Evolutionary conservation across 2,888 invertebrate genomes (phyloP).

Genomic region (Tinea semifulvella): DNA sequence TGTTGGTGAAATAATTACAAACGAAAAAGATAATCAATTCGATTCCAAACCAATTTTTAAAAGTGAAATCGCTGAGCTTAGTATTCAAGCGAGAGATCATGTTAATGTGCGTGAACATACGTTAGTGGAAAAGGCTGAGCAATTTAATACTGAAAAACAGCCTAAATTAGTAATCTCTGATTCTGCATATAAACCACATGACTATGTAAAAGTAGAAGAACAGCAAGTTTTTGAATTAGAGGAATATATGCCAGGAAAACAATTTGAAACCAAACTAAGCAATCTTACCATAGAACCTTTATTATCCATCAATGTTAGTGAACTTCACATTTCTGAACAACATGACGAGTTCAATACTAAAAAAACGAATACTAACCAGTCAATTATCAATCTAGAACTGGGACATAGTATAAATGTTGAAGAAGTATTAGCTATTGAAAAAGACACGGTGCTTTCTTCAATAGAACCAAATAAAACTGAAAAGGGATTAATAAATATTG

Average conservation of each 20-base stretch:
- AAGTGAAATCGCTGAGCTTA: conserved; percentile 40
- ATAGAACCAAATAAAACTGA: conserved; percentile 25
- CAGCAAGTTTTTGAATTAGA: conserved; percentile 32
- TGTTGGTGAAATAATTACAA: conserved; percentile 33
- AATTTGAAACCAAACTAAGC: conserved; percentile 25
- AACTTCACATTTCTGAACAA: conserved; percentile 54
- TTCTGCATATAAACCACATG: conserved; percentile 28
- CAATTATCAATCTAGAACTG: conserved; percentile 30
- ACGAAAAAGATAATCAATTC: conserved; percentile 33
- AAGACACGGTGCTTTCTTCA: conserved; percentile 27
- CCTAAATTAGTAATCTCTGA: conserved; percentile 27
- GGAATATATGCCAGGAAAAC: conserved; percentile 23
- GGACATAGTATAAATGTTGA: conserved; percentile 28
- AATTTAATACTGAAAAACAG: conserved; percentile 23
- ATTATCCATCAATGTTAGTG: conserved; percentile 41
- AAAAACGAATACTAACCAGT: conserved; percentile 22
- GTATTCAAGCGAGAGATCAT: conserved; percentile 47
- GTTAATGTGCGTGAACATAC: conserved; percentile 33
- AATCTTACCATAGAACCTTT: conserved; percentile 28
- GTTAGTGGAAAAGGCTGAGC: conserved; percentile 34
- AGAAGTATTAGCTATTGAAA: conserved; percentile 29
- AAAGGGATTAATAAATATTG: conserved; percentile 26
- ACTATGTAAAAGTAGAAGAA: conserved; percentile 35
- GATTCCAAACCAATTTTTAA: conserved; percentile 25
- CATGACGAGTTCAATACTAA: conserved; percentile 27